phyloP scores from a whole-genome alignment of 2,797 vertebrate genomes.

The Falco biarmicus region DNA sequence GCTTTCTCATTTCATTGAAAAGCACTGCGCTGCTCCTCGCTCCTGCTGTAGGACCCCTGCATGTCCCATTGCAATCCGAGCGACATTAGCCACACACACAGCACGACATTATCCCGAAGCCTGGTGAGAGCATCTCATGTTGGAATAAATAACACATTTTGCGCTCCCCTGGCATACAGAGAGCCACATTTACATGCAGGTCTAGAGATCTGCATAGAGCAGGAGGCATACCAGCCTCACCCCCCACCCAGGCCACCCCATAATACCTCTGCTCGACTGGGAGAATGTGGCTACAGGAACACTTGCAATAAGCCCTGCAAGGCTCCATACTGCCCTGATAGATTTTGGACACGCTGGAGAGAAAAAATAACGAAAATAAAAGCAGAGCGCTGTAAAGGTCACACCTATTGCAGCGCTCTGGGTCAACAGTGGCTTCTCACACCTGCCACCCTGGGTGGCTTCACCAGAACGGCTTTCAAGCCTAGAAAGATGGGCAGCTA shows the following conservation, averaged over 20 bases:
- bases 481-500: not conserved
- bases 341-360: not conserved
- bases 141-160: not conserved
- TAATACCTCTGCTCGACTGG: not conserved
- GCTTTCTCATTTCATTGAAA: not conserved
- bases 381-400: not conserved
- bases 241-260: not conserved
- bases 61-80: not conserved
- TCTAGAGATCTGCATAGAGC: not conserved
- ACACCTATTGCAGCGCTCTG: not conserved
- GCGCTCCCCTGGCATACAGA: not conserved
- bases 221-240: not conserved
- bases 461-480: no score
- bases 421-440: not conserved
- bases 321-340: not conserved
- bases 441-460: not conserved
- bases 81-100: not conserved
- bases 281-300: not conserved
- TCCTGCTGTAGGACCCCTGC: not conserved
- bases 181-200: not conserved
- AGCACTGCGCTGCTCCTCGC: not conserved
- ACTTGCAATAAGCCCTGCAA: not conserved
- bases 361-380: slow-evolving; percentile 6
- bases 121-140: not conserved
- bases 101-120: fast-evolving